Evolutionary conservation across 2,113 vertebrate genomes (phyloP).

Genomic region (Coregonus clupeaformis): DNA sequence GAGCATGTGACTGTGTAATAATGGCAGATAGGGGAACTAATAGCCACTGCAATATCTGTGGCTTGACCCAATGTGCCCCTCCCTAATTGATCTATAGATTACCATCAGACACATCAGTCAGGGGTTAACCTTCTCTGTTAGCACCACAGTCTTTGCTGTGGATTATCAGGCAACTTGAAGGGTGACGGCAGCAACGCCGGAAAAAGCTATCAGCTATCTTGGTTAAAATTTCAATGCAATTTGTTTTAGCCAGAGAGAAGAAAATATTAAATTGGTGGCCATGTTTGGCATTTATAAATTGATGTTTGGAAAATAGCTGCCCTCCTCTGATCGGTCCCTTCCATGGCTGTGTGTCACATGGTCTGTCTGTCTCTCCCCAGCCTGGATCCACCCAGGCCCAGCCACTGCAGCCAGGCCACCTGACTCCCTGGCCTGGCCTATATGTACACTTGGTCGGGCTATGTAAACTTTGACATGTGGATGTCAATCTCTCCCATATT

Average conservation of each 20-base stretch:
- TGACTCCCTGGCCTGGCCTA: constrained; percentile 75
- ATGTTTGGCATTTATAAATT: background rate
- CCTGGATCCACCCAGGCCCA: constrained; percentile 10
- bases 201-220: constrained; percentile 31
- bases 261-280: background rate
- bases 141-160: constrained; percentile 68
- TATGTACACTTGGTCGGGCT: constrained; percentile 96
- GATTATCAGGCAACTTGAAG: constrained; percentile 65
- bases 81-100: constrained; percentile 82
- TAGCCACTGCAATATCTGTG: constrained; percentile 79
- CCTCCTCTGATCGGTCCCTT: too few relatives aligned
- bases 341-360: too few relatives aligned
- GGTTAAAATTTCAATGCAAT: constrained; percentile 35
- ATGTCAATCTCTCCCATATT: constrained; percentile 99
- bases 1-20: constrained; percentile 83
- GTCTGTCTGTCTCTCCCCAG: background rate
- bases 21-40: constrained; percentile 78
- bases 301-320: background rate
- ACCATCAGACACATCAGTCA: constrained; percentile 76
- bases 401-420: constrained; percentile 57
- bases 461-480: constrained; percentile 99
- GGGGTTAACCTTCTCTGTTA: constrained; percentile 76
- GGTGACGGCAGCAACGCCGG: constrained; percentile 39
- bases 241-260: background rate
- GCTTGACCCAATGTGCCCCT: constrained; percentile 78